These are phyloP conservation scores for Pterocles gutturalis DNA, from an alignment of 2,113 vertebrate genomes.

Conservation along the genomic window DNA sequence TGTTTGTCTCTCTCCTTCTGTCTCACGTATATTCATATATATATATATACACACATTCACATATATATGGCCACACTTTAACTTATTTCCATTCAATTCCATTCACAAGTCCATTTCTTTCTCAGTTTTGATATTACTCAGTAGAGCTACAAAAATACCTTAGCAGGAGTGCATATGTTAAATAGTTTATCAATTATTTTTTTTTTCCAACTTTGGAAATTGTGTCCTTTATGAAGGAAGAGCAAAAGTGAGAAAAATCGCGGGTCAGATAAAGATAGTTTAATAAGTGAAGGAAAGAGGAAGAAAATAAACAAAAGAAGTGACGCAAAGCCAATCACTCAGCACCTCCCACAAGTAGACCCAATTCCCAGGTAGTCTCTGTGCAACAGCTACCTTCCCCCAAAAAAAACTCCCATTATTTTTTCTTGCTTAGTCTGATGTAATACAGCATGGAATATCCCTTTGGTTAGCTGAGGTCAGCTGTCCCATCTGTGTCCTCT, in stretches of 20 bases:
- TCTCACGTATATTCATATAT: not conserved
- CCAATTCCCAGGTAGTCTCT: not conserved
- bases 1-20: not conserved
- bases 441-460: not conserved
- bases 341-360: not conserved
- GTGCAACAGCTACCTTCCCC: not conserved
- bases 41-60: not conserved
- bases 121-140: not conserved
- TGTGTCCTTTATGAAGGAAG: not conserved
- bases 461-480: not conserved
- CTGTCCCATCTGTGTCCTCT: not conserved
- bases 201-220: not conserved
- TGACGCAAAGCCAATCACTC: not conserved
- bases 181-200: not conserved
- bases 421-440: not conserved
- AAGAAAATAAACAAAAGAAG: not conserved
- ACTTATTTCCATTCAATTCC: not conserved
- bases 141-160: not conserved
- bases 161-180: not conserved
- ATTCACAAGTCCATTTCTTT: not conserved
- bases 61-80: not conserved
- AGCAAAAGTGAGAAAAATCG: not conserved
- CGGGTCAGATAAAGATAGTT: not conserved
- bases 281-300: not conserved
- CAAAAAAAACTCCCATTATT: accelerated